Evolutionary conservation across 2,113 vertebrate species (phyloP).

Genomic region (Menura novaehollandiae): DNA sequence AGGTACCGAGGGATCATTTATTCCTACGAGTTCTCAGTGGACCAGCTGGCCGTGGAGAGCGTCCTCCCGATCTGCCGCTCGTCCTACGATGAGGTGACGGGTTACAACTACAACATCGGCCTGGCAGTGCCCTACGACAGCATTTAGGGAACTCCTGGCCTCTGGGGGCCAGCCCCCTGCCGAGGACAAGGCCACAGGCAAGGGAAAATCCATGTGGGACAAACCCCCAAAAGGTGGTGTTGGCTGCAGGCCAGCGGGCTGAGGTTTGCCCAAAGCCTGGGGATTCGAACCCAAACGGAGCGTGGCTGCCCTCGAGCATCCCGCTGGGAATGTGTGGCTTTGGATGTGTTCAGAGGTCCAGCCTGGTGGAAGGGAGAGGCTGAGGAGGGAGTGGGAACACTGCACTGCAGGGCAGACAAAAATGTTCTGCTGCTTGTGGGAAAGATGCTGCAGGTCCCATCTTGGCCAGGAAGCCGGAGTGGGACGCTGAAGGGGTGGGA

Average conservation of each 20-base stretch:
- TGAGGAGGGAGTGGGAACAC: neutral
- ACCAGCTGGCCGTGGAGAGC: slow-evolving; percentile 75
- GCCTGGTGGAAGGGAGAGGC: neutral
- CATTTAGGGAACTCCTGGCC: neutral
- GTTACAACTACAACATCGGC: slow-evolving; percentile 90
- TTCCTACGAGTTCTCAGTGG: slow-evolving; percentile 87
- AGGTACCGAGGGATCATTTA: slow-evolving; percentile 89
- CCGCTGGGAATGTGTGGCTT: accelerated
- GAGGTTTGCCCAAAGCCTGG: neutral
- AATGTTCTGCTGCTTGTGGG: neutral
- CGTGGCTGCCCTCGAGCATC: neutral
- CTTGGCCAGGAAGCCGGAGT: neutral
- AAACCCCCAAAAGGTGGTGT: accelerated
- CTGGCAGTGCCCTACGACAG: slow-evolving; percentile 82
- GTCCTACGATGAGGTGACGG: slow-evolving; percentile 65
- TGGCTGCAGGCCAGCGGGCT: neutral
- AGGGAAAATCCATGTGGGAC: accelerated
- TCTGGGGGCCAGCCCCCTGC: neutral
- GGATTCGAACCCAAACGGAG: neutral
- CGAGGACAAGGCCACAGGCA: neutral
- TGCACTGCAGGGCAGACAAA: neutral
- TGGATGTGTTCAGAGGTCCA: accelerated
- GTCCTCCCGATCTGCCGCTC: slow-evolving; percentile 89
- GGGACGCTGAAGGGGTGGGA: neutral
- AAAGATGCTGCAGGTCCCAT: neutral